Evolutionary conservation across 1,140 invertebrate species (phyloP), one percentile per base, ranked within the genome.

Genomic region (Drosophila lacteicornis): DNA sequence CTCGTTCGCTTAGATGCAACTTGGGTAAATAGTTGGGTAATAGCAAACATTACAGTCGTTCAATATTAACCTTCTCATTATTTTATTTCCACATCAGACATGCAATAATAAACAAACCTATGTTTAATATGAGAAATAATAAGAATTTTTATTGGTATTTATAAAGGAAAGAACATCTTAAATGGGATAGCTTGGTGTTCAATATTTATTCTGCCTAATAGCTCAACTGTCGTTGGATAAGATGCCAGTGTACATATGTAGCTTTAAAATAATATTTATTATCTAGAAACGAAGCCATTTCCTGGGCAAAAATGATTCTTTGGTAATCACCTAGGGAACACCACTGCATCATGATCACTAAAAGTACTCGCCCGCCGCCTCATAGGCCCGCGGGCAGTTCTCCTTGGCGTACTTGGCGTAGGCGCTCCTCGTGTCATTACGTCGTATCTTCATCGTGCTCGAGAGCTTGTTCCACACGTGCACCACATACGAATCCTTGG

Each of bases 381-480:
- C 88, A 71, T 93, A 94, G 25, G 95, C 92, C 50, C 92, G 93
- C 0, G 95, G 95, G 87, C 95, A 96, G 92, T 94, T 94, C 59
- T 94, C 93, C 58, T 93, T 93, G 2, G 95, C 95, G 30, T 95
- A 93, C 30, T 93, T 69, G 9, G 93, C 93, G 68, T 96, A 96
- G 3, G 95, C 94, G 36, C 93, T 94, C 27, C 93, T 91, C 9
- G 94, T 93, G 15, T 93, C 92, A 30, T 6, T 6, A 0, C 94
- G 92, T 11, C 83, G 79, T 22, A 96, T 91, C 25, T 79, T 91
- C 45, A 91, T 81, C 0, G 91, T 69, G 12, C 85, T 93, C 51
- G 95, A 96, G 43, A 95, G 94, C 47, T 95, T 95, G 78, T 96
- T 96, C 96, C 96, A 96, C 0, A 96, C 95, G 67, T 96, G 96